These are phyloP conservation scores for Masnerella sp. DNA, from an alignment of 2,888 invertebrate species.

Conservation along the genomic window DNA sequence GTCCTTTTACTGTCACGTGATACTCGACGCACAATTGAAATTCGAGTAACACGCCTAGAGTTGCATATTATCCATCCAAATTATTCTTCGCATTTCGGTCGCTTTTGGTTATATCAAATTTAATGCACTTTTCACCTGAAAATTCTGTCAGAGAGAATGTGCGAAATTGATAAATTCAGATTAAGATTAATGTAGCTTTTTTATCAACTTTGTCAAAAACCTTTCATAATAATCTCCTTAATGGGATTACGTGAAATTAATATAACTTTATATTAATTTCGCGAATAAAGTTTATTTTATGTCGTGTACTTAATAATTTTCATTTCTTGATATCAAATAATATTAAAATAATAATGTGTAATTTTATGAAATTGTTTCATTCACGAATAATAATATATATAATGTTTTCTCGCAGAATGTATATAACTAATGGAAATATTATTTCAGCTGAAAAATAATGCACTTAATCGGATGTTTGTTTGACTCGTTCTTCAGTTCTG, in stretches of 20 bases:
- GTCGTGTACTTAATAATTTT: no score
- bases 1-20: conserved; percentile 17
- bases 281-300: no score
- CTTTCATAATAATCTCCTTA: no score
- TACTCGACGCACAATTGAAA: conserved; percentile 5
- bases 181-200: no score
- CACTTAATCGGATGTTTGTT: not conserved
- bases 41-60: conserved; percentile 2
- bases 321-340: no score
- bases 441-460: not conserved
- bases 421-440: not conserved
- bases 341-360: no score
- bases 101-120: not conserved
- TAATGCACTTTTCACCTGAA: not conserved
- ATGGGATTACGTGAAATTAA: no score
- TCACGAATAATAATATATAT: not conserved
- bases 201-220: no score
- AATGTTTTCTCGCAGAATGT: no score
- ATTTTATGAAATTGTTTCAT: no score
- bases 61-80: not conserved
- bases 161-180: no score
- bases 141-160: not conserved
- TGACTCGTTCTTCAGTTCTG: conserved; percentile 3
- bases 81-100: not conserved
- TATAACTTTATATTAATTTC: no score